Evolutionary conservation across 2,888 invertebrate genomes (phyloP), one percentile per base, ranked within the genome.

Genomic region (Dioctria rufipes): DNA sequence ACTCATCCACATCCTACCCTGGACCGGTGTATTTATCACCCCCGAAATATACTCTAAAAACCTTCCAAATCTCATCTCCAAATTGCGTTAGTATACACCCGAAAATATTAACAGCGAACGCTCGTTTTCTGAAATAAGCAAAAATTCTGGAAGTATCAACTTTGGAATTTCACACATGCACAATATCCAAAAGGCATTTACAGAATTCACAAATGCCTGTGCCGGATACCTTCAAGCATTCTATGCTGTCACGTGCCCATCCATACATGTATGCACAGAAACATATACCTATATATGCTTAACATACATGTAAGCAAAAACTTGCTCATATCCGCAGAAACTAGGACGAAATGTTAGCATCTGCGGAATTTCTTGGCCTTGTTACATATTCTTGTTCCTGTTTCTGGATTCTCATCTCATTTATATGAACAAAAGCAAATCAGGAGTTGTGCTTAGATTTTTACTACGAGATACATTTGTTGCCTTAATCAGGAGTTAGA

Each of bases 141-240:
- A 61, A 61, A 61, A 61, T 61, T 11, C 25, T 61, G 13, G 51
- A 11, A 51, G 51, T 51, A 51, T 9, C 51, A 51, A 51, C 13
- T 61, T 61, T 61, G 61, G 61, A 61, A 61, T 61, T 61, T 61
- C n/a, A 61, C 61, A 61, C 61, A 61, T 61, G 61, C 61, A 61
- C 61, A n/a, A 11, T 13, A 61, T 61, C n/a, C 25, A 13, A 51
- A n/a, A 51, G 51, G 51, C 6, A 61, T 8, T 2, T 13, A 6
- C 25, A 25, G 25, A 61, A 25, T 61, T 61, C 61, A 25, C 13
- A 25, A 25, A 13, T 11, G 61, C 25, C n/a, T n/a, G 25, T 6
- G 8, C 11, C 8, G n/a, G n/a, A 13, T 61, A 61, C 25, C n/a
- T 61, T n/a, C 61, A 11, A 13, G 25, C 8, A 61, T 61, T 61